Base-by-base conservation (phyloP, 2,888 invertebrate genomes). In the Reticulitermes lucifugus region DNA sequence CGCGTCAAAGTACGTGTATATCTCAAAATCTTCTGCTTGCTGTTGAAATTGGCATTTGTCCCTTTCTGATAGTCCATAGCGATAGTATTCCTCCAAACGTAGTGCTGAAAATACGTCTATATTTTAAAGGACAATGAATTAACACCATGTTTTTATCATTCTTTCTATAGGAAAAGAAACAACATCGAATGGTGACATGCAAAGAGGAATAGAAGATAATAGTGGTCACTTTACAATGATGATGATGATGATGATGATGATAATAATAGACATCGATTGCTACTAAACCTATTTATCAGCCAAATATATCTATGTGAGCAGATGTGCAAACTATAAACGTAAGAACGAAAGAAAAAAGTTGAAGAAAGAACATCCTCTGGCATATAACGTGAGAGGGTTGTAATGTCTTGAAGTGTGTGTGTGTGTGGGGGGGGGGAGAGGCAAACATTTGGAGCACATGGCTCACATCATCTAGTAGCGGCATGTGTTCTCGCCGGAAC, bases 291-390 rank as follows among this genome's bases (percentile, higher is more conserved):
- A 70, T 25, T 70, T 70, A 12, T 29, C n/a, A 70, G 70, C 70
- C 70, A 70, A 25, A 25, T 70, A 25, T 70, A 70, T 14, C 73
- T 6, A 10, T 14, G 35, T 73, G 73, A 73, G 73, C 73, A 73
- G 73, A 73, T 73, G 73, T 73, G 41, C 21, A 73, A 35, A 41
- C 73, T 41, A 73, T 73, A 73, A 73, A 73, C n/a, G 25, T 9
- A 71, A 73, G 18, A 35, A 73, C 12, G n/a, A 25, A 65, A 73
- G 22, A 73, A 73, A 41, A 41, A 29, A 29, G 35, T 41, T 35
- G 73, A 73, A 41, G 73, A 73, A 73, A 73, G 73, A 73, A 73
- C 73, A 73, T 73, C 73, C 73, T 73, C 41, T 73, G 73, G 73
- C 73, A 21, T 25, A 70, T 25, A 70, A 29, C 14, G 14, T 29